Evolutionary conservation across 2,113 vertebrate species (phyloP), one percentile per base, ranked within the genome.

Genomic region (Xiphorhynchus elegans): DNA sequence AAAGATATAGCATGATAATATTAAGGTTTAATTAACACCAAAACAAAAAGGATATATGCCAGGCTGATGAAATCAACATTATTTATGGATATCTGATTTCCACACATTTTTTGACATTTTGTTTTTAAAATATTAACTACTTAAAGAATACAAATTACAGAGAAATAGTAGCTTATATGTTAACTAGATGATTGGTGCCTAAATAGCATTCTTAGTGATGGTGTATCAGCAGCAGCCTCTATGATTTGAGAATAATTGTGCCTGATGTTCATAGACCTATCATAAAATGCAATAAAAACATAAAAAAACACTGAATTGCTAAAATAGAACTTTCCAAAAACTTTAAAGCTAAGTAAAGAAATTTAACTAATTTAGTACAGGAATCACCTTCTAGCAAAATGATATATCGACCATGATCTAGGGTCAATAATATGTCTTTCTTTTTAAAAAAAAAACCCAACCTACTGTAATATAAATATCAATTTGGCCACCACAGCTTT

Each of bases 341-440:
- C 2, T 59, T 75, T n/a, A 18, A 90, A n/a, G 6, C 50, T 4
- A 26, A 26, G 85, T 64, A 28, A 60, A 53, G 12, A 23, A 23
- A 62, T 76, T 68, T 83, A 62, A 55, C 8, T 33, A 42, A 37
- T 17, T 28, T 89, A 83, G 56, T 39, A 39, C 9, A 87, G 3
- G 13, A 75, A 12, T 3, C 35, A 18, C 7, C 15, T 37, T 50
- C 26, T 40, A 56, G 10, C 7, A 87, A 82, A 89, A 46, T 5
- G 37, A 13, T 31, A 20, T 6, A 31, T 67, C 8, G 18, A 9
- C 7, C 9, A 19, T 40, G 14, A 75, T 12, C 4, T 24, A 53
- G 4, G 16, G 6, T 5, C 1, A 67, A 70, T 67, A 21, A 9
- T 1, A 40, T 17, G 2, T 1, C 24, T 31, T 17, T 42, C 6